Conservation (phyloP, 1,140 invertebrate genomes). For the Anastatus disparis region DNA sequence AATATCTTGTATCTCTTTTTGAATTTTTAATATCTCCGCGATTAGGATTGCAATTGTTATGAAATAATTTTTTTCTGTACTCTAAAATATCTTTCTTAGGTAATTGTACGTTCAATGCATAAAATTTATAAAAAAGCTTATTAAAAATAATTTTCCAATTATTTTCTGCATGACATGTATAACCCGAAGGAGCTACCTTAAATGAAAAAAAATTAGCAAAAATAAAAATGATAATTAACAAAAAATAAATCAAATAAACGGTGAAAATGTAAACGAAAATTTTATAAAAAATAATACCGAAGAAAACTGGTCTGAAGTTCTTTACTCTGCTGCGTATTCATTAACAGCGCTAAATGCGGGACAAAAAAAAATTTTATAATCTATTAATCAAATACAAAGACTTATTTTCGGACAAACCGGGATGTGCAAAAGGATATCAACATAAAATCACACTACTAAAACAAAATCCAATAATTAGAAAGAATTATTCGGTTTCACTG, state of each 20-base stretch:
- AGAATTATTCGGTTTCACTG: constrained; percentile 44
- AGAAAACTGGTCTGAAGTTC: neutral
- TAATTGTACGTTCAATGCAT: too few relatives aligned
- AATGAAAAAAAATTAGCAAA: neutral
- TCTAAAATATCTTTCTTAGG: too few relatives aligned
- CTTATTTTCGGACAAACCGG: neutral
- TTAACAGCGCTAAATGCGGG: neutral
- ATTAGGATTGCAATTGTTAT: too few relatives aligned
- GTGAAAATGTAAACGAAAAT: neutral
- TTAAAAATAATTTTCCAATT: too few relatives aligned
- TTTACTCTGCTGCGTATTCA: neutral
- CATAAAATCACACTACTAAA: neutral
- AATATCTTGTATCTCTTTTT: too few relatives aligned
- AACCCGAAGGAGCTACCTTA: too few relatives aligned
- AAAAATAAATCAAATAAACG: neutral
- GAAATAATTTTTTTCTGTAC: too few relatives aligned
- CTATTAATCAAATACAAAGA: constrained; percentile 7
- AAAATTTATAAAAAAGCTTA: too few relatives aligned
- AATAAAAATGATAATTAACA: neutral
- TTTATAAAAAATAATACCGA: neutral
- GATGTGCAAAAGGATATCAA: neutral
- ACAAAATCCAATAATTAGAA: constrained; percentile 27
- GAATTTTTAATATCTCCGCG: too few relatives aligned
- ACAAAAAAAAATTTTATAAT: neutral
- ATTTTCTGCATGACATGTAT: too few relatives aligned